phyloP scores from a whole-genome alignment of 2,797 vertebrate genomes.

The Coracias cyanogaster region DNA sequence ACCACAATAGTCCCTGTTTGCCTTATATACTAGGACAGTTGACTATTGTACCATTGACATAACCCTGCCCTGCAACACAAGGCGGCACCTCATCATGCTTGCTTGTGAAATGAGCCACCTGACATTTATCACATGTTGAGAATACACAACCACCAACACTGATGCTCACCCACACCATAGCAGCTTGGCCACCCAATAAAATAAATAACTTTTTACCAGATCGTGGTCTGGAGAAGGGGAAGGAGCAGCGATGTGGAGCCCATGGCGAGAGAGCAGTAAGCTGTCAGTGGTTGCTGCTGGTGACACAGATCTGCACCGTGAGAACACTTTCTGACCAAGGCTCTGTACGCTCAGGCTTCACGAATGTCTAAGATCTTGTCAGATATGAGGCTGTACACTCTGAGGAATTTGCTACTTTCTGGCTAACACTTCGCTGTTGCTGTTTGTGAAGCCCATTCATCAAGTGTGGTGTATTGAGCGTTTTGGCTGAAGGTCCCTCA shows the following conservation, averaged over 20 bases:
- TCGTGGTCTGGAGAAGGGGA: not conserved
- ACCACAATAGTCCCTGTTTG: not conserved
- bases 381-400: not conserved
- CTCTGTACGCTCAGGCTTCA: not conserved
- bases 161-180: fast-evolving
- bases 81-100: not conserved
- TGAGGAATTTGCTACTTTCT: not conserved
- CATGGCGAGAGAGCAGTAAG: not conserved
- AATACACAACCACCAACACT: not conserved
- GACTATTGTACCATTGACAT: not conserved
- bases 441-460: not conserved
- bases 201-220: not conserved
- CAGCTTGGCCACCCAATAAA: not conserved
- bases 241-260: not conserved
- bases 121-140: not conserved
- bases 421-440: not conserved
- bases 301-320: not conserved
- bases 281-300: fast-evolving
- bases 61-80: not conserved
- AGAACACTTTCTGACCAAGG: not conserved
- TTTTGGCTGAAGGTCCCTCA: fast-evolving
- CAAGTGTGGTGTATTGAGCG: not conserved
- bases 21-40: not conserved
- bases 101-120: not conserved
- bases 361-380: not conserved